Evolutionary conservation across 2,888 invertebrate genomes (phyloP), one percentile per base, ranked within the genome.

Genomic region (Alloplasta piceator): DNA sequence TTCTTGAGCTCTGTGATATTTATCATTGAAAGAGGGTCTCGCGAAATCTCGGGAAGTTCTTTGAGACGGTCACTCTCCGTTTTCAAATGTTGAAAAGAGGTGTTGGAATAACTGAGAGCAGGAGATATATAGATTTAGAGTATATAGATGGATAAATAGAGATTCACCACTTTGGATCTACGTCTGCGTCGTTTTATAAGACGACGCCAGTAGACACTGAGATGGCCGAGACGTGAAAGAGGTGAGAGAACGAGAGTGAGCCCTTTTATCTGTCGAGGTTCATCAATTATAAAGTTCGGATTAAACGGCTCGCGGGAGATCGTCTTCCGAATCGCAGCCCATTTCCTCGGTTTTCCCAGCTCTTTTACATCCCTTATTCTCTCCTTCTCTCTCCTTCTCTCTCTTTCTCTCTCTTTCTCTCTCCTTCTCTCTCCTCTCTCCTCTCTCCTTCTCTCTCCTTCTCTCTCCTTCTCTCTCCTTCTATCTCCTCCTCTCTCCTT

Each of bases 211-310:
- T 55, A 46, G 43, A 36, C n/a, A n/a, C 12, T 56, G 38, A 12
- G 41, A 10, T 50, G 16, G 9, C n/a, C n/a, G 46, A 12, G 72
- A 55, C 46, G 50, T 26, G 26, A 41, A 55, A 3, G 52, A 41
- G 61, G 36, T 60, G 12, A n/a, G 48, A 67, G 55, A 68, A 39
- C 12, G 39, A 56, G 55, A 70, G 41, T 9, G 56, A 67, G 72
- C 56, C 80, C 56, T 80, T 72, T 61, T 80, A 80, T 80, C 80
- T 72, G 67, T 43, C 56, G 12, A 41, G 76, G 67, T 72, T 60
- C 76, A 72, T 80, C 80, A 80, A 80, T 80, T 80, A 80, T 80
- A 80, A 80, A 80, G 72, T 80, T 80, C 76, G 72, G 76, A 80
- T 80, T 80, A 68, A 76, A 80, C 67, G 72, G 76, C 71, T 72